These are phyloP conservation scores for Hanleya hanleyi DNA, from an alignment of 2,888 invertebrate species.

Conservation along the genomic window DNA sequence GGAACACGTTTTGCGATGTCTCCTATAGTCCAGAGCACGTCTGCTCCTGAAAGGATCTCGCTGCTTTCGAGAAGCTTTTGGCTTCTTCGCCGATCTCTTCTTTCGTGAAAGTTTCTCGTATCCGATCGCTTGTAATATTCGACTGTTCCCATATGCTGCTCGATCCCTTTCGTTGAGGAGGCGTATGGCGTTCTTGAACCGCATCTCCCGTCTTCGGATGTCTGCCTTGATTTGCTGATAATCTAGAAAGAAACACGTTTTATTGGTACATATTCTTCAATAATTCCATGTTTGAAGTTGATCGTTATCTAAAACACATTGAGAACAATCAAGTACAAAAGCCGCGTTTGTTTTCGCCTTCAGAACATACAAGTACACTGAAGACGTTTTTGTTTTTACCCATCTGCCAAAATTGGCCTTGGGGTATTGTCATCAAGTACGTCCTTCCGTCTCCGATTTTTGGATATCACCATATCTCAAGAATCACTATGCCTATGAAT, in stretches of 20 bases:
- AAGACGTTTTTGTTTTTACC: too few relatives aligned
- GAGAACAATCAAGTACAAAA: too few relatives aligned
- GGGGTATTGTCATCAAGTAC: too few relatives aligned
- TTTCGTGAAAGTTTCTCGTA: conserved; percentile 4
- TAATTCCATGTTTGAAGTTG: too few relatives aligned
- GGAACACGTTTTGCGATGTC: conserved; percentile 58
- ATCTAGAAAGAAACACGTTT: conserved; percentile 36
- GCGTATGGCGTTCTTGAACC: conserved; percentile 47
- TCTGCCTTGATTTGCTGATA: conserved; percentile 59
- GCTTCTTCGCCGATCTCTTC: conserved; percentile 13
- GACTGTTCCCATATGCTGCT: conserved; percentile 31
- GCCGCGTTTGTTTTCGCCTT: too few relatives aligned
- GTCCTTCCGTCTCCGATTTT: too few relatives aligned
- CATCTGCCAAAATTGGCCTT: too few relatives aligned
- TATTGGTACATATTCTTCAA: too few relatives aligned
- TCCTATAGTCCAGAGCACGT: conserved; percentile 37
- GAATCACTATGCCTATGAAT: too few relatives aligned
- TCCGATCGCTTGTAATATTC: conserved; percentile 15
- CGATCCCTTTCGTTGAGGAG: conserved; percentile 62
- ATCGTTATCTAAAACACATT: too few relatives aligned
- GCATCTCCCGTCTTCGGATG: conserved; percentile 42
- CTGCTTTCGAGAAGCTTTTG: conserved; percentile 18
- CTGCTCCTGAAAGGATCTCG: conserved; percentile 34
- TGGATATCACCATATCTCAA: too few relatives aligned
- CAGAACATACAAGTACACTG: too few relatives aligned